Evolutionary conservation across 2,888 invertebrate genomes (phyloP).

Genomic region (Chromoteleia sp.): DNA sequence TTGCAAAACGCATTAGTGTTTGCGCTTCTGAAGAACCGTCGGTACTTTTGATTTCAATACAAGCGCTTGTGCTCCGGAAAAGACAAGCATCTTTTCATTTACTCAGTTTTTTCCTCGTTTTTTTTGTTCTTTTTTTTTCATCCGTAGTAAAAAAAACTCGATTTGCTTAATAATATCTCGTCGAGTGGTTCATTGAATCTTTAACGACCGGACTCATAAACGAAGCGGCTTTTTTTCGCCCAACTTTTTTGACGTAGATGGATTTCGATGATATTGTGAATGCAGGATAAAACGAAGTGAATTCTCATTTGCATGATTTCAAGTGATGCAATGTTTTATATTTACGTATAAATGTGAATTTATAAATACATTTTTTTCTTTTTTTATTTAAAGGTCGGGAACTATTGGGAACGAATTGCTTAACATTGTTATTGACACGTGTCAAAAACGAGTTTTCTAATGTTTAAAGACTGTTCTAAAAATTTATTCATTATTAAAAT

Average conservation of each 20-base stretch:
- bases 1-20: too few relatives aligned
- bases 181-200: conserved; percentile 21
- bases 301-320: conserved; percentile 25
- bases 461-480: too few relatives aligned
- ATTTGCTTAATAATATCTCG: conserved; percentile 28
- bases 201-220: conserved; percentile 1
- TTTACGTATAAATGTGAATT: too few relatives aligned
- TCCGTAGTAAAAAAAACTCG: not conserved
- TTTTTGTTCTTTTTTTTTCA: not conserved
- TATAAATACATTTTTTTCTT: not conserved
- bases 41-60: conserved; percentile 51
- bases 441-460: conserved; percentile 1
- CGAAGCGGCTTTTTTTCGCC: not conserved
- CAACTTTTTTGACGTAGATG: not conserved
- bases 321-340: conserved; percentile 12
- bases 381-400: conserved; percentile 1
- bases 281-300: not conserved
- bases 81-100: conserved; percentile 21
- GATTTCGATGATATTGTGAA: conserved; percentile 23
- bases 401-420: conserved; percentile 15
- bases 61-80: conserved; percentile 41
- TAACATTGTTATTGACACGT: not conserved
- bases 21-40: conserved; percentile 57
- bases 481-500: not conserved
- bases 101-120: conserved; percentile 15